Evolutionary conservation across 1,140 invertebrate genomes (phyloP), one percentile per base, ranked within the genome.

Genomic region (Adoxophyes honmai): DNA sequence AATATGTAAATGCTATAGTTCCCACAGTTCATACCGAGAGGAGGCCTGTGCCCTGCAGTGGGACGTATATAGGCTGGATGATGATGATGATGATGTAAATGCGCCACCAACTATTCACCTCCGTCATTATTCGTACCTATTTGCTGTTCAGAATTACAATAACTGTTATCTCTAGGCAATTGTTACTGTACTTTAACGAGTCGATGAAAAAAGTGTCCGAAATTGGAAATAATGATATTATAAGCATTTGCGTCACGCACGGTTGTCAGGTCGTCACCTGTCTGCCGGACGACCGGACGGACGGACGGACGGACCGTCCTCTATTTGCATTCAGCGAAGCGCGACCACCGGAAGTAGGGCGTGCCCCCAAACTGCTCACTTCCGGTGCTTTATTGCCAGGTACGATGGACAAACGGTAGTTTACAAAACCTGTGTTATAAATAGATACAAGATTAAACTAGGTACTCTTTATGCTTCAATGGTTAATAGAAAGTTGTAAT

Each of bases 351-450:
- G 83, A 83, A 78, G 66, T 60, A 57, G 73, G 78, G 76, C 73
- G 71, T 78, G 74, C 70, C 73, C 82, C 78, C 72, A 83, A 86
- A 84, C 83, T 81, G 78, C 78, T 72, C 73, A 57, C 73, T 82
- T 87, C 83, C 83, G 75, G 61, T 58, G 64, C 52, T 59, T 52
- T 67, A 59, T 52, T 64, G 60, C 66, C 66, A 64, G 59, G 64
- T 72, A 57, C 56, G 18, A 52, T 15, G 48, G 51, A 52, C 52
- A 37, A 57, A 59, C 54, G 42, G 42, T 48, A 33, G 42, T 48
- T 38, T 44, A 18, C 10, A 44, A 44, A 44, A 44, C 42, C 10
- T 44, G 8, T 18, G 11, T 44, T 44, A 21, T 44, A 28, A 28
- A 28, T 28, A 28, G 21, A 28, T 28, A 28, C 6, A 28, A 28